Conservation (phyloP, 2,888 invertebrate species). For the Craniophora ligustri region DNA sequence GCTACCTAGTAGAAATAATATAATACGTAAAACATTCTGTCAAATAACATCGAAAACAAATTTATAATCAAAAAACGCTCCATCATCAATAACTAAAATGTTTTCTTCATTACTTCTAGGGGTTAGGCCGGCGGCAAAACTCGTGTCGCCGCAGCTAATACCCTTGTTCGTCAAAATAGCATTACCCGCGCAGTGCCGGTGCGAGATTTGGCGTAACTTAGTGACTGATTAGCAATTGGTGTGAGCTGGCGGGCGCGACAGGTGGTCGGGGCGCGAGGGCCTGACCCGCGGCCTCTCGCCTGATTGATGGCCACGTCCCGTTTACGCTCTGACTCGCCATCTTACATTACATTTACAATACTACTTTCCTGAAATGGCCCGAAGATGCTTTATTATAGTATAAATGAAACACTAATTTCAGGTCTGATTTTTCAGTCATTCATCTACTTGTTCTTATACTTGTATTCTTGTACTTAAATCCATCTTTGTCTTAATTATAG, state of each 20-base stretch:
- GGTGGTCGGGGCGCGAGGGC: conserved; percentile 77
- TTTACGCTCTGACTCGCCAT: conserved; percentile 67
- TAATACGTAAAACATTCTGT: too few species aligned
- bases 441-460: not conserved
- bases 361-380: conserved; percentile 30
- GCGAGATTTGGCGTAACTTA: conserved; percentile 84
- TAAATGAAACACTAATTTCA: conserved; percentile 1
- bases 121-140: conserved; percentile 57
- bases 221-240: conserved; percentile 87
- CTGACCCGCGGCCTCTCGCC: conserved; percentile 77
- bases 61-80: not conserved
- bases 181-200: conserved; percentile 70
- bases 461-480: not conserved
- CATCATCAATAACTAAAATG: not conserved
- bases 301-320: conserved; percentile 78
- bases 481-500: too few species aligned
- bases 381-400: conserved; percentile 17
- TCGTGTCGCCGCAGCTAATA: conserved; percentile 68
- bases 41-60: not conserved
- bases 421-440: conserved; percentile 7
- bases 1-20: too few species aligned
- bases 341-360: conserved; percentile 70
- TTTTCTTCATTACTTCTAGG: conserved; percentile 1
- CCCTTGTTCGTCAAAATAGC: conserved; percentile 82
- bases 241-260: conserved; percentile 82